Evolutionary conservation across 1,140 invertebrate genomes (phyloP), one percentile per base, ranked within the genome.

Genomic region (Drosophila auraria): DNA sequence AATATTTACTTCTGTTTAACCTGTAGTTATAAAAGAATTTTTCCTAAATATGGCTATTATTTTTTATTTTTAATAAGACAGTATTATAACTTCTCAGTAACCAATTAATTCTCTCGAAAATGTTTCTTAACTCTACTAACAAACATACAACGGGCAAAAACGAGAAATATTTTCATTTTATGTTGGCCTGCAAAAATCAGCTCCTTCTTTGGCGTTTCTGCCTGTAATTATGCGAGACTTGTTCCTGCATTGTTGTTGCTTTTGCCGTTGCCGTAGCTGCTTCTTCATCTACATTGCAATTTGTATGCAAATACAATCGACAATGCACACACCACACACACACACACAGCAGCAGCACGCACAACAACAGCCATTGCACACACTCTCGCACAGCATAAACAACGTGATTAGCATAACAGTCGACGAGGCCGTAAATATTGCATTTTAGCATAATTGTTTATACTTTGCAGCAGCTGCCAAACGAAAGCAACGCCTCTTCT

Each of bases 371-470:
- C 53, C 33, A 56, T 56, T 15, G 54, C 44, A 36, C 47, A 60
- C 40, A 70, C 25, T 36, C 17, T 38, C 45, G 44, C 27, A 27
- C 51, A 57, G 60, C 70, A 76, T 45, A 62, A 47, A 56, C 76
- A 80, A 80, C 75, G 75, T 78, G 83, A 86, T 89, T 89, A 89
- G 86, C 84, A 89, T 89, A 90, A 86, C 83, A 66, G 82, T 82
- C 78, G 77, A 74, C 30, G 69, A 84, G 84, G 82, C 78, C 82
- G 75, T 90, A 89, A 89, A 90, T 89, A 90, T 90, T 90, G 79
- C 82, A 89, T 89, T 89, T 89, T 90, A 89, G 74, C 84, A 89
- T 89, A 89, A 90, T 89, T 89, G 86, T 84, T 90, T 84, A 81
- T 89, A 65, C 81, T 89, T 78, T 74, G 81, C 84, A 83, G 80